phyloP scores from a whole-genome alignment of 2,113 vertebrate genomes.

The Sialia sialis region DNA sequence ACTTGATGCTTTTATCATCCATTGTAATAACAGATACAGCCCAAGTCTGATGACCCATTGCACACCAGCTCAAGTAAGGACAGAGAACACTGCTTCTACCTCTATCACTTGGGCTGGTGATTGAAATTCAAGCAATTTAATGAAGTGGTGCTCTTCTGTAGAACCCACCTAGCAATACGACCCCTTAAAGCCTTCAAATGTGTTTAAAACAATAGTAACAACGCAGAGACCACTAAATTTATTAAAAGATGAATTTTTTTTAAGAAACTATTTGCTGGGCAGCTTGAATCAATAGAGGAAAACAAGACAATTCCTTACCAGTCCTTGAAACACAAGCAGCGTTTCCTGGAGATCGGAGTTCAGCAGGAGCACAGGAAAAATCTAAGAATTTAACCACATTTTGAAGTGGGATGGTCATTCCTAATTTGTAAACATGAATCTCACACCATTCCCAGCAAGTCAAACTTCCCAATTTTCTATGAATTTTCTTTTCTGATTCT shows the following conservation, averaged over 20 bases:
- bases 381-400: conserved; percentile 16
- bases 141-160: not conserved
- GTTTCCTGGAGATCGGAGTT: conserved; percentile 32
- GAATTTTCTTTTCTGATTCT: not conserved
- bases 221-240: accelerated
- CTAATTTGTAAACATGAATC: not conserved
- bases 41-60: not conserved
- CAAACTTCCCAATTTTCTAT: not conserved
- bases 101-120: not conserved
- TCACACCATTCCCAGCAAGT: not conserved
- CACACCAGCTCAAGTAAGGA: not conserved
- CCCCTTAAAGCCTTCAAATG: not conserved
- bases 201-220: not conserved
- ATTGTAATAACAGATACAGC: not conserved
- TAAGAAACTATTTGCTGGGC: not conserved
- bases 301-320: conserved; percentile 57
- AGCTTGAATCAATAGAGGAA: not conserved
- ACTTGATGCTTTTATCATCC: not conserved
- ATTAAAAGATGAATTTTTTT: not conserved
- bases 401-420: not conserved
- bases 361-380: conserved; percentile 65
- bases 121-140: not conserved
- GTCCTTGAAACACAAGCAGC: conserved; percentile 47
- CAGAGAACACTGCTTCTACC: not conserved
- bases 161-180: accelerated